Evolutionary conservation across 1,140 invertebrate genomes (phyloP), one percentile per base, ranked within the genome.

Genomic region (Saccostrea glomerata): DNA sequence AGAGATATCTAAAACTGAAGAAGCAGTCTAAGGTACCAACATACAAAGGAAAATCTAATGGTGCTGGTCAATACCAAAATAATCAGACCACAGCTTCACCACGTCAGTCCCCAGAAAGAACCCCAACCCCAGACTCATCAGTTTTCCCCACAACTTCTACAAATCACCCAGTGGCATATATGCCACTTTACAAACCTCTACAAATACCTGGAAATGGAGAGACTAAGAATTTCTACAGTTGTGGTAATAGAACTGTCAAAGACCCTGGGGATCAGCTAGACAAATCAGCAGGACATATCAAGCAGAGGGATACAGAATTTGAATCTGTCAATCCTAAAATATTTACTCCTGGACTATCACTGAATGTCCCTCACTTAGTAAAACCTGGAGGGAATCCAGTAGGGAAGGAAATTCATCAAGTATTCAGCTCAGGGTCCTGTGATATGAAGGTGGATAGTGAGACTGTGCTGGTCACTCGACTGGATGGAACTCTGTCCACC

Each of bases 401-500:
- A 7, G 88, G 86, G 23, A 86, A 70, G 23, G 84, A 87, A 58
- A 90, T 90, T 47, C 83, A 86, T n/a, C 87, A 88, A 36, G 77
- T 83, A 36, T 90, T 86, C 17, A 56, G 54, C 30, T 63, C 63
- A n/a, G 60, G 66, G 11, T 86, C 86, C 36, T 87, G 89, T 82
- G 87, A 89, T 36, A 88, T 93, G 54, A 91, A 90, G 40, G 89
- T 95, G 40, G 90, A 91, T 63, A 94, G 93, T 58, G 95, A 96
- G 90, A 94, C 94, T 60, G 91, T 95, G 23, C 63, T 96, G 30
- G 92, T 95, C 1, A 94, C 94, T 2, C 89, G 95, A 60, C 85
- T 96, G 12, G 95, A 96, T 90, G 95, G 95, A 0, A 66, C 95
- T 6, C 89, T 93, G 12, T 89, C 90, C 7, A 94, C 92, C 1